Percentiles rank a stretch among this genome's conserved stretches.
Evolutionary conservation across 2,113 vertebrate species (phyloP).

Genomic region (Salvator merianae): DNA sequence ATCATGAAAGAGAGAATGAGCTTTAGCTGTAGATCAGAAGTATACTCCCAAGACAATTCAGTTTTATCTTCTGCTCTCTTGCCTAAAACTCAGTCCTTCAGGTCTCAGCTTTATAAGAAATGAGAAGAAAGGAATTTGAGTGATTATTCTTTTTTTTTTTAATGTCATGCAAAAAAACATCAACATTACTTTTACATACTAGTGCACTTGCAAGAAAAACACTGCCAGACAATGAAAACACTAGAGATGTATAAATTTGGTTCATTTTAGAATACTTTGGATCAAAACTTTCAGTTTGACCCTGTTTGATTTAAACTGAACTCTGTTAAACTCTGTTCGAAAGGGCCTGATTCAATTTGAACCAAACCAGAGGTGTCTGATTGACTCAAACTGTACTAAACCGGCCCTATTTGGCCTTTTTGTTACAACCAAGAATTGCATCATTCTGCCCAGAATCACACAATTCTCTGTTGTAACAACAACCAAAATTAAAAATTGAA

Average conservation of each 20-base stretch:
- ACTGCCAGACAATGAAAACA: constrained; percentile 16
- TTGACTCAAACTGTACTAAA: no score
- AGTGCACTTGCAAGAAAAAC: background rate
- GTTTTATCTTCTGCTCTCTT: constrained; percentile 18
- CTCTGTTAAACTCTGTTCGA: no score
- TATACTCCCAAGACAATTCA: background rate
- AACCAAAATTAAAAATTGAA: no score
- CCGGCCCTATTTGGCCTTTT: no score
- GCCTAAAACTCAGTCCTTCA: constrained; percentile 10
- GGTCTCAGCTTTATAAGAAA: background rate
- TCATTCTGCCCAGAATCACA: no score
- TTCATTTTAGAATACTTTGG: no score
- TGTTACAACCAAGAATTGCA: no score
- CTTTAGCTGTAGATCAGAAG: constrained; percentile 20
- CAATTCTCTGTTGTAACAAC: no score
- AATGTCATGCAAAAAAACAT: background rate
- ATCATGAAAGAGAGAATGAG: background rate
- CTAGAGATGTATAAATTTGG: background rate
- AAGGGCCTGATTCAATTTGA: background rate
- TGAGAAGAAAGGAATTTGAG: background rate
- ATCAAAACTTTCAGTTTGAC: no score
- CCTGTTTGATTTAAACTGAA: constrained; percentile 1
- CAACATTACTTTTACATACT: background rate
- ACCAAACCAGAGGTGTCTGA: no score
- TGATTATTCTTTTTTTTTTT: background rate